These are phyloP conservation scores for Zaprionus lachaisei DNA, from an alignment of 1,140 invertebrate genomes.

Conservation along the genomic window DNA sequence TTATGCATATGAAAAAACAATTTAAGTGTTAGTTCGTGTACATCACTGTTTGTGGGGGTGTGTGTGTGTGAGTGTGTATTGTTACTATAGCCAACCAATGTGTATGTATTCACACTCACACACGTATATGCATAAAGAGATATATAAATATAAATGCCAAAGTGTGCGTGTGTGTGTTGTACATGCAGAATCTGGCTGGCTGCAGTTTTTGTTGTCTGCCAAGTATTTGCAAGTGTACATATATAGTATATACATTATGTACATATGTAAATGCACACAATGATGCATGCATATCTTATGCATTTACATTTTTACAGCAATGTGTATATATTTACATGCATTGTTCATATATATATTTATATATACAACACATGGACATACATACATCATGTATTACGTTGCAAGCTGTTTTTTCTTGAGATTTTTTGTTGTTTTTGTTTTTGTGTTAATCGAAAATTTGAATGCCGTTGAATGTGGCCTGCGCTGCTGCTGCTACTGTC, in stretches of 20 bases:
- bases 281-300: constrained; percentile 2
- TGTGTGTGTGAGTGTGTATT: neutral
- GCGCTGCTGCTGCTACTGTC: constrained; percentile 39
- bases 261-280: constrained; percentile 4
- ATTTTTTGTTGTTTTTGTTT: constrained; percentile 22
- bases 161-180: constrained; percentile 14
- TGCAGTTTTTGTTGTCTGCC: constrained; percentile 46
- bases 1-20: constrained; percentile 9
- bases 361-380: neutral
- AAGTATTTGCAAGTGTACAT: constrained; percentile 23
- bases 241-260: constrained; percentile 1
- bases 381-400: constrained; percentile 29
- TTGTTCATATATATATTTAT: constrained; percentile 3
- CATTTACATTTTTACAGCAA: constrained; percentile 8
- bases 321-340: constrained; percentile 12
- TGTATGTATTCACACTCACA: constrained; percentile 9
- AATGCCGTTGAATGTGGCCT: constrained; percentile 32
- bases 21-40: neutral
- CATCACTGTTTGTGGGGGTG: neutral
- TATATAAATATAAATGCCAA: constrained; percentile 12
- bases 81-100: constrained; percentile 3
- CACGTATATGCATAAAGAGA: neutral
- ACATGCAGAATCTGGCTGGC: constrained; percentile 35
- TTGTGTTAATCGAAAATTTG: constrained; percentile 42
- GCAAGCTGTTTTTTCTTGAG: constrained; percentile 31